Percentiles rank a stretch among this genome's conserved stretches.
Conservation (phyloP, 2,888 invertebrate species). For the Macrophya annulata region DNA sequence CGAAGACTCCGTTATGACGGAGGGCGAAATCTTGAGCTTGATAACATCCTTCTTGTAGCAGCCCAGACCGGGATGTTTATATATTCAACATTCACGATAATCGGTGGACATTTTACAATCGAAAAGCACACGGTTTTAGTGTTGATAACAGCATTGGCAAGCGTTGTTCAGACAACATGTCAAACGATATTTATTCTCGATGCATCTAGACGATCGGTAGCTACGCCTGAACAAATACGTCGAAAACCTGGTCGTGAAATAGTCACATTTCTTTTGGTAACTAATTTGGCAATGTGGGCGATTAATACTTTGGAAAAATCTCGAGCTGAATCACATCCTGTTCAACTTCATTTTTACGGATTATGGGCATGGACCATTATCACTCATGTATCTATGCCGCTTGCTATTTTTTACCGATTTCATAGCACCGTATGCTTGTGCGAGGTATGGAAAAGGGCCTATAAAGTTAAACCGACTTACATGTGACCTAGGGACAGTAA, state of each 20-base stretch:
- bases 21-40: slow-evolving; percentile 90
- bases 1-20: slow-evolving; percentile 93
- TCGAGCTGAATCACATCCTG: slow-evolving; percentile 94
- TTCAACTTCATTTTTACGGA: slow-evolving; percentile 95
- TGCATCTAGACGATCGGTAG: slow-evolving; percentile 92
- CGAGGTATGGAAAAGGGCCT: slow-evolving; percentile 98
- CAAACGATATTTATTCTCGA: slow-evolving; percentile 96
- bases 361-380: slow-evolving; percentile 98
- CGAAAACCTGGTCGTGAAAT: slow-evolving; percentile 96
- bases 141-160: slow-evolving; percentile 91
- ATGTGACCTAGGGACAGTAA: slow-evolving; percentile 83
- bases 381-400: slow-evolving; percentile 95
- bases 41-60: slow-evolving; percentile 94
- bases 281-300: slow-evolving; percentile 96
- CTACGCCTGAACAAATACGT: slow-evolving; percentile 90
- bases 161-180: slow-evolving; percentile 93
- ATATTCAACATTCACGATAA: slow-evolving; percentile 96
- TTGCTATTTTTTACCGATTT: slow-evolving; percentile 96
- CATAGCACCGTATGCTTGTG: slow-evolving; percentile 97
- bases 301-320: slow-evolving; percentile 96
- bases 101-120: slow-evolving; percentile 94
- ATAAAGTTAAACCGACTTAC: slow-evolving; percentile 94
- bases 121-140: slow-evolving; percentile 91
- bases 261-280: slow-evolving; percentile 94
- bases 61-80: slow-evolving; percentile 97